A percentile compares a stretch with the other conserved stretches of the same genome.
phyloP scores from a whole-genome alignment of 2,888 invertebrate genomes.

The Schizaphis graminum region DNA sequence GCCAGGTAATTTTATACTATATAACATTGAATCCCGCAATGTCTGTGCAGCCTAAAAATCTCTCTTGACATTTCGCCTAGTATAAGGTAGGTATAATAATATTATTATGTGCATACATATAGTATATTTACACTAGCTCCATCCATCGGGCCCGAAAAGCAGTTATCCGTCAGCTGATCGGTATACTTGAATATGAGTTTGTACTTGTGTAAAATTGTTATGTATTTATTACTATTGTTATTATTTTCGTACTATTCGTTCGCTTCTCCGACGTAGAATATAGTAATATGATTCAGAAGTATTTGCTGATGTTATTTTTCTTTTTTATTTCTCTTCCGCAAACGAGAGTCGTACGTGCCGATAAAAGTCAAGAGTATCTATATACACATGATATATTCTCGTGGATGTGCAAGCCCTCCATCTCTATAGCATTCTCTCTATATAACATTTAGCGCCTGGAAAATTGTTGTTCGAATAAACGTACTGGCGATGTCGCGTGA shows the following conservation, averaged over 20 bases:
- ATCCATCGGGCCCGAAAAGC: not conserved
- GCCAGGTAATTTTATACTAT: constrained; percentile 18
- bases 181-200: not conserved
- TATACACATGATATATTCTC: not conserved
- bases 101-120: not conserved
- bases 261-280: not conserved
- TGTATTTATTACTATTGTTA: constrained; percentile 9
- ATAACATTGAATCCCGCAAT: not conserved
- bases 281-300: not conserved
- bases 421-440: not conserved
- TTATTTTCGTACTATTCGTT: not conserved
- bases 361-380: not conserved
- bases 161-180: not conserved
- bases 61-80: not conserved
- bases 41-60: not conserved
- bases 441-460: not conserved
- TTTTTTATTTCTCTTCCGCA: not conserved
- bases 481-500: not conserved
- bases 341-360: not conserved
- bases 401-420: not conserved
- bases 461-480: not conserved
- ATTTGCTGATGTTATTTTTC: constrained; percentile 3
- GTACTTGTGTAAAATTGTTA: not conserved
- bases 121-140: not conserved
- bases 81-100: not conserved